These are phyloP conservation scores for Laodelphax striatellus DNA, from an alignment of 1,140 invertebrate genomes.

Conservation along the genomic window DNA sequence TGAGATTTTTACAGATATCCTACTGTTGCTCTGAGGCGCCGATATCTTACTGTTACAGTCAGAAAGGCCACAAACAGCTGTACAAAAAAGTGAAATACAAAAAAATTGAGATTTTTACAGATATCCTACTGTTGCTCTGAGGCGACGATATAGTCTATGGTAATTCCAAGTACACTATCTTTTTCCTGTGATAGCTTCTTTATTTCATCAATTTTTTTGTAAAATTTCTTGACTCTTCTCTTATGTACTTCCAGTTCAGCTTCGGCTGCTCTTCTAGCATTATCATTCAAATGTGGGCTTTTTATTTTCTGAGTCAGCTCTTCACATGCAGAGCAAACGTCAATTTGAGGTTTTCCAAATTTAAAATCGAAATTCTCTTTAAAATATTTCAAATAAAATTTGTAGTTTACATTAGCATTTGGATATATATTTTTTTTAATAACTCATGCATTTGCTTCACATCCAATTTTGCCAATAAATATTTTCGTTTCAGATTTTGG, in stretches of 20 bases:
- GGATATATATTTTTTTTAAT: constrained; percentile 10
- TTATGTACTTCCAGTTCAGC: constrained; percentile 25
- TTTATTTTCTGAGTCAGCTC: constrained; percentile 14
- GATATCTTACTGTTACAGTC: no score
- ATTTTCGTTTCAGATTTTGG: constrained; percentile 8
- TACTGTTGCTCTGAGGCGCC: no score
- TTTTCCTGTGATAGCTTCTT: constrained; percentile 17
- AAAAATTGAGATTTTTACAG: no score
- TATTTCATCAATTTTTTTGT: constrained; percentile 22
- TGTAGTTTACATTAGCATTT: constrained; percentile 20
- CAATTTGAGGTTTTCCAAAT: constrained; percentile 21
- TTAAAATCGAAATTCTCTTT: constrained; percentile 20
- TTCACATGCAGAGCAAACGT: constrained; percentile 15
- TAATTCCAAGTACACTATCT: constrained; percentile 9
- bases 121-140: no score
- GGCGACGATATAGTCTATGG: constrained; percentile 20
- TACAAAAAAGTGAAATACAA: no score
- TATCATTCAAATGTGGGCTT: constrained; percentile 18
- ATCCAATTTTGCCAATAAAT: constrained; percentile 6
- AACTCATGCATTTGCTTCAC: constrained; percentile 9
- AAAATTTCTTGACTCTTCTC: constrained; percentile 21
- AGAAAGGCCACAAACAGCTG: no score
- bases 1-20: no score
- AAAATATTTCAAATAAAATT: constrained; percentile 17
- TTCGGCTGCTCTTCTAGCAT: constrained; percentile 22